Conservation (phyloP, 2,888 invertebrate species). For the Hypsopygia costalis region DNA sequence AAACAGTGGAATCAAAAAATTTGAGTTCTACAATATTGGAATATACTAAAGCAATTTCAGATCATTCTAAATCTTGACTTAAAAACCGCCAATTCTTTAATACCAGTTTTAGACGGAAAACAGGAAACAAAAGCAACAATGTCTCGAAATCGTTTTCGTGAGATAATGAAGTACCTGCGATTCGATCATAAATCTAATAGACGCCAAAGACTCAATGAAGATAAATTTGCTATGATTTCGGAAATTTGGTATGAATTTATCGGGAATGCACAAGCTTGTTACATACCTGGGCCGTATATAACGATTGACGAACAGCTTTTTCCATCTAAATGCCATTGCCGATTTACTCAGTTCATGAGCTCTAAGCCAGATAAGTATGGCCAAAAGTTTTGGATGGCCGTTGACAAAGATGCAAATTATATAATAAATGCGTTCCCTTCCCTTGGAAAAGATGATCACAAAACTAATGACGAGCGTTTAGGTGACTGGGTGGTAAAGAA, state of each 20-base stretch:
- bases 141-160: constrained; percentile 8
- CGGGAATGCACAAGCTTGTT: not conserved
- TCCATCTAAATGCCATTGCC: not conserved
- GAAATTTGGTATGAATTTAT: not conserved
- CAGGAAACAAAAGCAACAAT: too few relatives aligned
- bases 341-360: not conserved
- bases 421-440: not conserved
- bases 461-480: not conserved
- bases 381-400: not conserved
- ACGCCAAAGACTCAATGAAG: not conserved
- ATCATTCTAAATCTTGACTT: too few relatives aligned
- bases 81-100: too few relatives aligned
- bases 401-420: constrained; percentile 4
- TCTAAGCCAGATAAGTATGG: not conserved
- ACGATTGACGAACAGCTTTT: not conserved
- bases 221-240: constrained; percentile 9
- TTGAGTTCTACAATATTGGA: too few relatives aligned
- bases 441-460: not conserved
- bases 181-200: constrained; percentile 3
- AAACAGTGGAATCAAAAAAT: too few relatives aligned
- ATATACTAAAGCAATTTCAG: too few relatives aligned
- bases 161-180: constrained; percentile 10
- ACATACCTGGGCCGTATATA: not conserved
- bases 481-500: not conserved
- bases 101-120: too few relatives aligned